phyloP scores from a whole-genome alignment of 2,888 invertebrate species.

The Euzophera pinguis region DNA sequence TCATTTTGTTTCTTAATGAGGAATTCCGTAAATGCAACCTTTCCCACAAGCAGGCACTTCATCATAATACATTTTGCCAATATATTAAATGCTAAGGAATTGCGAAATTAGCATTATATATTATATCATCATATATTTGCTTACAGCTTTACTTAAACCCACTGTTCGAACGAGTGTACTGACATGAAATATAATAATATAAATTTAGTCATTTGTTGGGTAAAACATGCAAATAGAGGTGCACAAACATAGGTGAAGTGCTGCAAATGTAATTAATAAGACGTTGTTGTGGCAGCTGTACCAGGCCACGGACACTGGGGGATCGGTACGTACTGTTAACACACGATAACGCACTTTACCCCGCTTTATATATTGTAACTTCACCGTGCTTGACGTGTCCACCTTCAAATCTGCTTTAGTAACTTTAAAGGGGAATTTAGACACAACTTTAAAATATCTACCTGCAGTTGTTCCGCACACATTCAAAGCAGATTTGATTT shows the following conservation, averaged over 20 bases:
- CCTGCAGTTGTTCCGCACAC: too few relatives aligned
- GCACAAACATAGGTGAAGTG: conserved; percentile 32
- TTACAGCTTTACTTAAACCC: neutral
- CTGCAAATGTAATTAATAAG: conserved; percentile 65
- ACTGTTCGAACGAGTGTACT: conserved; percentile 9
- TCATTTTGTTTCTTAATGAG: neutral
- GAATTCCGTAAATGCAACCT: neutral
- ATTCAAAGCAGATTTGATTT: conserved; percentile 5
- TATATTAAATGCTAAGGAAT: neutral
- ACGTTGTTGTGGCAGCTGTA: conserved; percentile 76
- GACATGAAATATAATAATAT: neutral
- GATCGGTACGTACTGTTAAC: conserved; percentile 64
- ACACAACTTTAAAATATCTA: too few relatives aligned
- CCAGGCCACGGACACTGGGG: conserved; percentile 74
- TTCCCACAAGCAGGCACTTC: neutral
- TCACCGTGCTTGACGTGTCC: conserved; percentile 26
- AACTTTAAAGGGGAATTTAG: neutral
- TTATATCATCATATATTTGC: neutral
- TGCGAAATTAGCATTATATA: neutral
- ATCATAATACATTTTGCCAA: neutral
- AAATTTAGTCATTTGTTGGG: conserved; percentile 6
- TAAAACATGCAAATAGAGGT: conserved; percentile 18
- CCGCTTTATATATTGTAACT: conserved; percentile 35
- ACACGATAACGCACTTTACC: conserved; percentile 31
- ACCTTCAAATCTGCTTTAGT: conserved; percentile 20